Conservation (phyloP, 2,797 vertebrate species). For the Amblyopsis hoosieri region DNA sequence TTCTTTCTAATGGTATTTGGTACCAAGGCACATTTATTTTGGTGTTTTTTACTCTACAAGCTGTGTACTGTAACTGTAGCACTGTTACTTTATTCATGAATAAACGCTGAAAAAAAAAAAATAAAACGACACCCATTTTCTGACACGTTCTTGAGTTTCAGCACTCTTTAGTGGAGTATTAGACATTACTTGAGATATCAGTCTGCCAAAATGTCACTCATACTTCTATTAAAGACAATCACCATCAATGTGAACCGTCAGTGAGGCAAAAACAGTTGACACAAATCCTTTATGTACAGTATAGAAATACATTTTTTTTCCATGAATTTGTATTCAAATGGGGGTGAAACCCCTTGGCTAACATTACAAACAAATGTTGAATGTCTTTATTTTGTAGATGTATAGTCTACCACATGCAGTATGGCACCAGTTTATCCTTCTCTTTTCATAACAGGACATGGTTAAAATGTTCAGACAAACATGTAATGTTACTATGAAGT, state of each 20-base stretch:
- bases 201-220: not conserved
- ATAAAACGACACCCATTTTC: constrained; percentile 33
- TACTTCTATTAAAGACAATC: not conserved
- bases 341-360: not conserved
- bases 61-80: constrained; percentile 53
- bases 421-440: not conserved
- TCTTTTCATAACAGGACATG: not conserved
- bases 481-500: not conserved
- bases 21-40: constrained; percentile 21
- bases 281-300: not conserved
- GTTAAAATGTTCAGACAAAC: not conserved
- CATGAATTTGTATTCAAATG: not conserved
- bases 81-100: constrained; percentile 46
- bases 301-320: not conserved
- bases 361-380: not conserved
- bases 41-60: constrained; percentile 63
- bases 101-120: constrained; percentile 67
- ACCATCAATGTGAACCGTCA: not conserved
- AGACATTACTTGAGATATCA: not conserved
- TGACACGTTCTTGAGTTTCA: constrained; percentile 23
- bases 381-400: not conserved
- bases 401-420: not conserved
- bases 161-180: not conserved
- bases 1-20: constrained; percentile 18
- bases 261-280: not conserved